Base-by-base conservation (phyloP, 2,888 invertebrate genomes). In the Drosophila rellima region DNA sequence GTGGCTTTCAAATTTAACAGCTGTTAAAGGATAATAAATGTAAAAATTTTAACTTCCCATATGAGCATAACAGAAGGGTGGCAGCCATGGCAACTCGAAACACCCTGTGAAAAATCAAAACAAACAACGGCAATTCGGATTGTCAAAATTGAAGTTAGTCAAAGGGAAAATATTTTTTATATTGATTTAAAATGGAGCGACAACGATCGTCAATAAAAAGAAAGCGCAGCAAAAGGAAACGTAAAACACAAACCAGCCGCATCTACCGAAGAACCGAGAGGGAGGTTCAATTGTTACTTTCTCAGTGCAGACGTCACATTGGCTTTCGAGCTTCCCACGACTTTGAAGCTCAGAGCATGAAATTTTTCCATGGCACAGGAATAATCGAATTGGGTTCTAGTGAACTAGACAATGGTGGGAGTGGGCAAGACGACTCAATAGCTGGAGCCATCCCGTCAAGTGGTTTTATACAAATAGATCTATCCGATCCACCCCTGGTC, bases 401-500 rank as follows among this genome's bases (percentile, higher is more conserved):
- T 11, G 35, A 44, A n/a, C 13, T 23, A 11, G 31, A 45, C 10
- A 8, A 18, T 10, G 20, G n/a, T 5, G 18, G 20, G 35, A 29
- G 6, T 5, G 26, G n/a, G 13, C 29, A 66, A 10, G 62, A 54
- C 2, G 57, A 73, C 0, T 57, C 70, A 6, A 6, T 47, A 37
- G 26, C 33, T 35, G 52, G 23, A 52, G 70, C 56, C 5, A n/a
- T 13, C 59, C 79, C 29, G 6, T 15, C 40, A 33, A 11, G 10
- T 1, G 40, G 60, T 70, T 87, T 90, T 40, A 81, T 93, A 47
- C 83, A 91, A 75, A 88, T 92, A n/a, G 92, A 92, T 15, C 70
- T 88, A 7, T 65, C 78, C 17, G 82, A 84, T 3, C 76, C 80
- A n/a, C 78, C 82, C 1, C 45, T 86, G 0, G 68, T 87, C 1